Evolutionary conservation across 1,140 invertebrate genomes (phyloP), one percentile per base, ranked within the genome.

Genomic region (Adoxophyes honmai): DNA sequence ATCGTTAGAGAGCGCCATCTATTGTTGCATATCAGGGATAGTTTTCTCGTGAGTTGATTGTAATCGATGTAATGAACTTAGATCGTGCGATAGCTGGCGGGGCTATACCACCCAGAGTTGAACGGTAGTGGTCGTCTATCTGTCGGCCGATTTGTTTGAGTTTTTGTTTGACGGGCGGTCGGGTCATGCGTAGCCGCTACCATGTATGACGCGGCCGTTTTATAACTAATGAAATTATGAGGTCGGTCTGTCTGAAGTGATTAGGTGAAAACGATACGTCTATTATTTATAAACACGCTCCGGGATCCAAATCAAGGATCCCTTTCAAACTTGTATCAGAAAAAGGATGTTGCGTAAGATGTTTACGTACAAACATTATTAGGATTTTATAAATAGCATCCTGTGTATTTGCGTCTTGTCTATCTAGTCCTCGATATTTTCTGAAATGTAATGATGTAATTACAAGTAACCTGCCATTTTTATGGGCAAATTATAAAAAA

Each of bases 11-110:
- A 86, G 76, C 85, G 79, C 79, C 81, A 86, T 85, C 80, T 85
- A 84, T 88, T 86, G 85, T 86, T 85, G 77, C 75, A 86, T 88
- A 81, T 77, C 78, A 85, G 68, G 75, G 83, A 88, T 88, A 86
- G 79, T 78, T 82, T 64, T 80, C 75, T 79, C 80, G 77, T 75
- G 61, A 18, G 37, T 37, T 61, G 85, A 86, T 88, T 78, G 70
- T 85, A 81, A 86, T 88, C 82, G 75, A 78, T 82, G 70, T 81
- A 83, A 88, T 81, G 81, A 86, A 81, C 76, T 75, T 71, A 78
- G 81, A 86, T 84, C 61, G 38, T 59, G 68, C 11, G 81, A 85
- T 83, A 81, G 55, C 16, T 37, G 55, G 58, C 21, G 48, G 33
- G 33, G 59, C 48, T 38, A 70, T 68, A 62, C 84, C 84, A 88